Conservation (phyloP, 1,140 invertebrate genomes). For the Platorchestia sp. region DNA sequence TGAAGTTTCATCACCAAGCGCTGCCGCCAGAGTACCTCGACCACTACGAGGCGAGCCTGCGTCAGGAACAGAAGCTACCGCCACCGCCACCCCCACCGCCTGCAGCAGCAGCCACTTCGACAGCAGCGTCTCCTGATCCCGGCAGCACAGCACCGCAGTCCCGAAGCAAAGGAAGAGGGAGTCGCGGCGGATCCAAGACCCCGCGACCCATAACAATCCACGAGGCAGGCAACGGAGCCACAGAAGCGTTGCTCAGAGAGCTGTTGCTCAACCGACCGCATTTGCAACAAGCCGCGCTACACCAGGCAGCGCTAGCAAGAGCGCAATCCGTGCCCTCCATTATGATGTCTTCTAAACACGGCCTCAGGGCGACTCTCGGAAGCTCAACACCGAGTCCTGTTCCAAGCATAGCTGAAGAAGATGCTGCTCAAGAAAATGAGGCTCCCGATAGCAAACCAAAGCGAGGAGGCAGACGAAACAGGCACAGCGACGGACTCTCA, state of each 20-base stretch:
- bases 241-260: slow-evolving; percentile 67
- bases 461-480: slow-evolving; percentile 58
- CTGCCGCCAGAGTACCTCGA: slow-evolving; percentile 83
- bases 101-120: slow-evolving; percentile 58
- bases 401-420: slow-evolving; percentile 70
- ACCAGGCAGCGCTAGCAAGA: slow-evolving; percentile 63
- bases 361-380: slow-evolving; percentile 69
- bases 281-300: slow-evolving; percentile 66
- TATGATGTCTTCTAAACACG: slow-evolving; percentile 61
- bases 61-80: slow-evolving; percentile 64
- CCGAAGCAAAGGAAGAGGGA: slow-evolving; percentile 52
- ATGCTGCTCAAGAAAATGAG: slow-evolving; percentile 60
- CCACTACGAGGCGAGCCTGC: slow-evolving; percentile 77
- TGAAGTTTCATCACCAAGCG: slow-evolving; percentile 86
- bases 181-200: slow-evolving; percentile 62
- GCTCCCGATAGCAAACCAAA: slow-evolving; percentile 27
- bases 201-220: slow-evolving; percentile 65
- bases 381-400: slow-evolving; percentile 70
- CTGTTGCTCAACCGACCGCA: slow-evolving; percentile 65
- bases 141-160: neutral
- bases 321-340: slow-evolving; percentile 67
- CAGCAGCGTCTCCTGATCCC: neutral
- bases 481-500: slow-evolving; percentile 54
- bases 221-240: slow-evolving; percentile 67
- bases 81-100: slow-evolving; percentile 60